Evolutionary conservation across 2,113 vertebrate species (phyloP), one percentile per base, ranked within the genome.

Genomic region (Collichthys lucidus): DNA sequence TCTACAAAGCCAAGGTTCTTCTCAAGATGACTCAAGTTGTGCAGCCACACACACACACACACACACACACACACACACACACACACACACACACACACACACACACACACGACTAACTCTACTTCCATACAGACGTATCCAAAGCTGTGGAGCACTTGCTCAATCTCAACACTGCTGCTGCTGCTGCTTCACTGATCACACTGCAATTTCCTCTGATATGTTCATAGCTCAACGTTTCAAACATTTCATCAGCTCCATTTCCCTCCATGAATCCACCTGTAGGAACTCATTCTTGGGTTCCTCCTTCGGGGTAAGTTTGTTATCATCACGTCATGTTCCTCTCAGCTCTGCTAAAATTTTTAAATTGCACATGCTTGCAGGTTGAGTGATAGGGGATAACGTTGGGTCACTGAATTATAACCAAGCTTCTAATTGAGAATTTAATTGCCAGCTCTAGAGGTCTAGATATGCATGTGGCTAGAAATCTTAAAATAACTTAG

Each of bases 241-340:
- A 40, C 63, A 78, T 74, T 71, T 81, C 64, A 55, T 57, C 71
- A 73, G 22, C 53, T 50, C 9, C 50, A 5, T 17, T 65, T 80
- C 76, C 68, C 64, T 47, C 19, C n/a, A 2, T 53, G 59, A 64
- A 78, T 78, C 77, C 77, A 86, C 80, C 79, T 85, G 67, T 50
- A 56, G 79, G 52, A 31, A 19, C 16, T 4, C 22, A 72, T 29
- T 64, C 49, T 3, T 40, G 65, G 65, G 19, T 44, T 71, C 50
- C 44, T 77, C 68, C 72, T 52, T 4, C 2, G 24, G 26, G 79
- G 56, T 31, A 7, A n/a, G 52, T 66, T 53, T 70, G 57, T 53
- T 60, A n/a, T n/a, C n/a, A 7, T 70, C 55, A 53, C 42, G 11
- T 8, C 0, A 0, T 49, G 61, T 31, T 70, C 29, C 29, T 16